phyloP scores from a whole-genome alignment of 2,113 vertebrate genomes.

The Neogobius melanostomus region DNA sequence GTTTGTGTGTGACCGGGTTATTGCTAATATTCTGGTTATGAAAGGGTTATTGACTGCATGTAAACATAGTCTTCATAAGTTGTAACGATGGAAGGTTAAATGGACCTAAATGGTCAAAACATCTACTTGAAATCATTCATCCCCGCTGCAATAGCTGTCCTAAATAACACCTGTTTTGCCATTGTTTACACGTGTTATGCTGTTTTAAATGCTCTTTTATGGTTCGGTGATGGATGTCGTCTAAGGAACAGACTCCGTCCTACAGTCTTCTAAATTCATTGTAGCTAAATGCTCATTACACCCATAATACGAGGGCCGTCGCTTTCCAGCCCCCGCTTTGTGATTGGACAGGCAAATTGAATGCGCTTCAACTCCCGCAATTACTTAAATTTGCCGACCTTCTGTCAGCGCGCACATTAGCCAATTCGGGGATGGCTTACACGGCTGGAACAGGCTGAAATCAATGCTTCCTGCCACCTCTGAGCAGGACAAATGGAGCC shows the following conservation, averaged over 20 bases:
- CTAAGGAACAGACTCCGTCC: no score
- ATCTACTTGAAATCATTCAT: not conserved
- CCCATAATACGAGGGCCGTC: not conserved
- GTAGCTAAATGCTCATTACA: not conserved
- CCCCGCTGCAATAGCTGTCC: no score
- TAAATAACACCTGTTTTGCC: no score
- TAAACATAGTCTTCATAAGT: not conserved
- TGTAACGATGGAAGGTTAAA: not conserved
- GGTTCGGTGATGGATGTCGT: no score
- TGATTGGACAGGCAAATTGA: not conserved
- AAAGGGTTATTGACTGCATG: no score
- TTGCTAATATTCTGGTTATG: no score
- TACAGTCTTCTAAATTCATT: not conserved
- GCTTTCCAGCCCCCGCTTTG: not conserved
- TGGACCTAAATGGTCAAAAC: not conserved
- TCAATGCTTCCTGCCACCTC: conserved; percentile 77
- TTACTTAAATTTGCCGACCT: conserved; percentile 24
- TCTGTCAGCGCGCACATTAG: conserved; percentile 37
- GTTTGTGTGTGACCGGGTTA: no score
- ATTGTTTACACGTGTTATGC: no score
- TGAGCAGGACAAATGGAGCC: conserved; percentile 74
- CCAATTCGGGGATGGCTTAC: conserved; percentile 51
- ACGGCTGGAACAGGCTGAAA: conserved; percentile 60
- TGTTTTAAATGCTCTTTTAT: no score
- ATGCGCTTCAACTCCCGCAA: not conserved